phyloP scores from a whole-genome alignment of 2,797 vertebrate genomes.

The Spinus pinus region DNA sequence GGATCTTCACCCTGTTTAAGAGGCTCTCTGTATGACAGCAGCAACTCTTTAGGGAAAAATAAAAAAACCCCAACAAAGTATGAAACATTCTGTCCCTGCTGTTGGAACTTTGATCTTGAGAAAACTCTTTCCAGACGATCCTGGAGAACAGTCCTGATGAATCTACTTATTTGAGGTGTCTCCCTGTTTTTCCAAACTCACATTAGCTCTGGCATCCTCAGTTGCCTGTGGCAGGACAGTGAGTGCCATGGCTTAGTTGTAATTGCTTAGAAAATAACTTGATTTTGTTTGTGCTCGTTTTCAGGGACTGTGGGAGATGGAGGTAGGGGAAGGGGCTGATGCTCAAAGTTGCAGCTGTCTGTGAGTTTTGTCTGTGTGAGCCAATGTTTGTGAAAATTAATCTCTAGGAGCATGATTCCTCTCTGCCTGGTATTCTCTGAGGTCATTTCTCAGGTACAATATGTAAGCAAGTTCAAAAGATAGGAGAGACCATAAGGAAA shows the following conservation, averaged over 20 bases:
- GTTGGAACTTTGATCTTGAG: neutral
- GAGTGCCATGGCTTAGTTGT: accelerated
- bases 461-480: neutral
- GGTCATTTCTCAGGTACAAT: neutral
- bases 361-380: neutral
- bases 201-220: neutral
- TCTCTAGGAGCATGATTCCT: neutral
- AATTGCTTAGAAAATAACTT: neutral
- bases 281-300: neutral
- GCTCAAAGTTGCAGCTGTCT: neutral
- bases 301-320: neutral
- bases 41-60: neutral
- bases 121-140: neutral
- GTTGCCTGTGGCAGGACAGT: neutral
- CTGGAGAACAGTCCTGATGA: neutral
- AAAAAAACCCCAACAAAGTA: neutral
- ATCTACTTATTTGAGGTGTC: neutral
- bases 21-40: neutral
- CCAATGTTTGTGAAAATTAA: neutral
- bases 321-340: accelerated
- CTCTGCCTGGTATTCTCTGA: accelerated
- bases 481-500: neutral
- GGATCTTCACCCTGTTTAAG: neutral
- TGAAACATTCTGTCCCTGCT: neutral
- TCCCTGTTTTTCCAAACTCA: neutral